These are phyloP conservation scores for Catostylus mosaicus DNA, from an alignment of 30 jellyfish, hydroid and myxozoan species.

Conservation along the genomic window DNA sequence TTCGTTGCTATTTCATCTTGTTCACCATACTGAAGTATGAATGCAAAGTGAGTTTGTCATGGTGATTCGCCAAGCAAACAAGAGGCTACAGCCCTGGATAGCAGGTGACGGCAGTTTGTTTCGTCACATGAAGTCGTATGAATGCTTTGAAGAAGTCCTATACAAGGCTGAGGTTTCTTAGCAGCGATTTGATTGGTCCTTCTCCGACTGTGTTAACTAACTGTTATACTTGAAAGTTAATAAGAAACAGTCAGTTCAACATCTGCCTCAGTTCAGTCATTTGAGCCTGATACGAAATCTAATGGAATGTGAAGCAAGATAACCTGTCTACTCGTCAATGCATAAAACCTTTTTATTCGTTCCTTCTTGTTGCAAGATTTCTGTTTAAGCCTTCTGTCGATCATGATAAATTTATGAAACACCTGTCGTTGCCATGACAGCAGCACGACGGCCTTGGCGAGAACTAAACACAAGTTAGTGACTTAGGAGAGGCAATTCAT, in stretches of 20 bases:
- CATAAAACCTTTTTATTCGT: slow-evolving; percentile 45
- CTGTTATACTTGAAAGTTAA: slow-evolving; percentile 28
- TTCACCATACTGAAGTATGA: slow-evolving; percentile 50
- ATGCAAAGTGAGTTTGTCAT: slow-evolving; percentile 53
- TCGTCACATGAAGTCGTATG: slow-evolving; percentile 35
- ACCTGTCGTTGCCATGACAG: slow-evolving; percentile 86
- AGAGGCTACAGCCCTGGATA: slow-evolving; percentile 60
- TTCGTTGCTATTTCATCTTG: slow-evolving; percentile 57
- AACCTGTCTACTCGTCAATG: slow-evolving; percentile 25
- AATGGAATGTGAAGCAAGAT: slow-evolving; percentile 44
- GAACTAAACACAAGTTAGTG: too few relatives aligned
- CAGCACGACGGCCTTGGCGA: slow-evolving; percentile 37
- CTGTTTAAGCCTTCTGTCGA: slow-evolving; percentile 46
- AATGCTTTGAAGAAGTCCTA: slow-evolving; percentile 41
- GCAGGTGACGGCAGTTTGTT: slow-evolving; percentile 71
- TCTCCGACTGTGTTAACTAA: slow-evolving; percentile 18
- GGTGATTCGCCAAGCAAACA: slow-evolving; percentile 76
- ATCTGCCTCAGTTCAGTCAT: slow-evolving; percentile 8
- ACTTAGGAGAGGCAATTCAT: too few relatives aligned
- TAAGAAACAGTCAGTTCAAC: slow-evolving; percentile 14
- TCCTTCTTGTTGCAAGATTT: slow-evolving; percentile 36
- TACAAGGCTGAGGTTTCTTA: slow-evolving; percentile 68
- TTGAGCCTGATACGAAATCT: slow-evolving; percentile 21
- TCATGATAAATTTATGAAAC: slow-evolving; percentile 90
- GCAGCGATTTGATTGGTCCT: slow-evolving; percentile 67